These are phyloP conservation scores for Morpho deidamia DNA, from an alignment of 2,888 invertebrate species.

Conservation along the genomic window DNA sequence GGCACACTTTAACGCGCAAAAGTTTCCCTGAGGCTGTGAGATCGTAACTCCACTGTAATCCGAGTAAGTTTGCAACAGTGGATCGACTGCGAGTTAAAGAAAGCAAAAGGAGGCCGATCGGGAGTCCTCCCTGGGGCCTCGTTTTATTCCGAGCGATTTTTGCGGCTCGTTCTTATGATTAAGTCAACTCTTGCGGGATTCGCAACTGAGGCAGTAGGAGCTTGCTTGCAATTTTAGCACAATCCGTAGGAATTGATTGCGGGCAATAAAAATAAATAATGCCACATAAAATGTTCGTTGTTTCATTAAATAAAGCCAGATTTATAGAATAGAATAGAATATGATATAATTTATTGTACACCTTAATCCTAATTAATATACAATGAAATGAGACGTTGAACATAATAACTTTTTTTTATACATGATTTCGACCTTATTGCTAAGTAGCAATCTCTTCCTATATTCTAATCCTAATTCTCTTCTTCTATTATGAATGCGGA, in stretches of 20 bases:
- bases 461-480: too few relatives aligned
- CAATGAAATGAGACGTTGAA: too few relatives aligned
- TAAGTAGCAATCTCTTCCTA: too few relatives aligned
- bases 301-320: too few relatives aligned
- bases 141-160: conserved; percentile 69
- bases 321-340: too few relatives aligned
- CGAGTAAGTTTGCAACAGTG: conserved; percentile 43
- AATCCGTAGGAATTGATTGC: conserved; percentile 36
- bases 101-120: conserved; percentile 57
- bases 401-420: too few relatives aligned
- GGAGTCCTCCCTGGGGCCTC: conserved; percentile 57
- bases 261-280: not conserved
- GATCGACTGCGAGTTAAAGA: conserved; percentile 32
- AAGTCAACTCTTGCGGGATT: conserved; percentile 69
- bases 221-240: conserved; percentile 40
- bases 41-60: conserved; percentile 53
- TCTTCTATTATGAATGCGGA: too few relatives aligned
- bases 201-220: conserved; percentile 37
- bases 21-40: conserved; percentile 43
- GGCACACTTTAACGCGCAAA: conserved; percentile 48
- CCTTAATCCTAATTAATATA: too few relatives aligned
- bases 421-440: too few relatives aligned
- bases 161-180: conserved; percentile 74
- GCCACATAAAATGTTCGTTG: too few relatives aligned
- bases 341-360: too few relatives aligned